Percentiles rank a stretch among this genome's conserved stretches.
Conservation (phyloP, 2,888 invertebrate genomes). For the Anaspis maculata region DNA sequence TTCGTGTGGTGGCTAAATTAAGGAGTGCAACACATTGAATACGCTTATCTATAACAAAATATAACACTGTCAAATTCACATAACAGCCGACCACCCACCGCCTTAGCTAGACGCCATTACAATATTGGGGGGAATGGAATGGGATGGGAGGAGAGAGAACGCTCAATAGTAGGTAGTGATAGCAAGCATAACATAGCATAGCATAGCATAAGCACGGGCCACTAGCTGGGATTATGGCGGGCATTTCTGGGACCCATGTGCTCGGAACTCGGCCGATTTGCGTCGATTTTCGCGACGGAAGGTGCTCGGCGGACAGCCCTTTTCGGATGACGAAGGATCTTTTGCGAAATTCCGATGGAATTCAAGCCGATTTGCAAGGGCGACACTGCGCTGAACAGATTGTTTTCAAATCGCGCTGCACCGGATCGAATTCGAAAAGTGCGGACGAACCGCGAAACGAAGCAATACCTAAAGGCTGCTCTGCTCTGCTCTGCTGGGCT, state of each 20-base stretch:
- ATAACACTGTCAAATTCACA: conserved; percentile 36
- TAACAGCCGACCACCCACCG: conserved; percentile 40
- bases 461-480: too few species aligned
- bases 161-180: conserved; percentile 13
- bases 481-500: too few species aligned
- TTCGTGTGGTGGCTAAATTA: conserved; percentile 1
- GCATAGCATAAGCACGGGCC: conserved; percentile 2
- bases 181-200: too few species aligned
- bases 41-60: conserved; percentile 23
- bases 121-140: conserved; percentile 16
- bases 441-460: too few species aligned
- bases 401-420: too few species aligned
- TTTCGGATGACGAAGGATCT: too few species aligned
- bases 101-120: conserved; percentile 41
- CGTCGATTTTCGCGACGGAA: conserved; percentile 1
- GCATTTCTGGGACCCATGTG: conserved; percentile 13
- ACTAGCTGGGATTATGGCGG: conserved; percentile 15
- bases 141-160: conserved; percentile 10
- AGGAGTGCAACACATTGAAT: conserved; percentile 10
- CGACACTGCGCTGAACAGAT: too few species aligned
- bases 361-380: too few species aligned
- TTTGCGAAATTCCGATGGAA: too few species aligned
- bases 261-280: conserved; percentile 1
- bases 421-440: too few species aligned
- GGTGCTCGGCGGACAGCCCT: not conserved